Evolutionary conservation across 2,113 vertebrate genomes (phyloP).

Genomic region (Arenaria interpres): DNA sequence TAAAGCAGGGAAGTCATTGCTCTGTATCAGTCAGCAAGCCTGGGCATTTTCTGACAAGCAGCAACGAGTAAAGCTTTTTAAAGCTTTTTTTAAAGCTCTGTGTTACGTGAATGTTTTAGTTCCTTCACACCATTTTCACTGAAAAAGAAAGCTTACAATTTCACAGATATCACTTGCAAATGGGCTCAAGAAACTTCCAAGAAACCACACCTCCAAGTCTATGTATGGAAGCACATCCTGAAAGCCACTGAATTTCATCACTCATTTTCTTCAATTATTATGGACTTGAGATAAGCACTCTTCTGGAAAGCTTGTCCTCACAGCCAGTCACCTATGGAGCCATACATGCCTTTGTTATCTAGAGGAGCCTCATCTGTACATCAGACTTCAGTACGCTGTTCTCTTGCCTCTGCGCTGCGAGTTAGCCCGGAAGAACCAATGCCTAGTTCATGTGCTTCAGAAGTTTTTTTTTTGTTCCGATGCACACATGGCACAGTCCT

Average conservation of each 20-base stretch:
- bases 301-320: neutral
- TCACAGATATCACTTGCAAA: neutral
- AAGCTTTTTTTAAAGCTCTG: no score
- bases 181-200: neutral
- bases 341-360: rapidly evolving
- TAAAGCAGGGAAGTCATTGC: neutral
- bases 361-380: neutral
- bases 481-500: no score
- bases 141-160: neutral
- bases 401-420: rapidly evolving
- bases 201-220: neutral
- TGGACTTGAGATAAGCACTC: neutral
- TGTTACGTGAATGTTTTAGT: rapidly evolving
- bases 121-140: neutral
- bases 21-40: neutral
- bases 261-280: neutral
- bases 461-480: neutral
- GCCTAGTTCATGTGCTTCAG: neutral
- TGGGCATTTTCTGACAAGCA: neutral
- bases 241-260: neutral
- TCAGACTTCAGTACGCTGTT: neutral
- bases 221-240: neutral
- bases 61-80: neutral
- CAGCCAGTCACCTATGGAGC: neutral
- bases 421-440: neutral